Evolutionary conservation across 2,888 invertebrate species (phyloP).

Genomic region (Drosophila robusta): DNA sequence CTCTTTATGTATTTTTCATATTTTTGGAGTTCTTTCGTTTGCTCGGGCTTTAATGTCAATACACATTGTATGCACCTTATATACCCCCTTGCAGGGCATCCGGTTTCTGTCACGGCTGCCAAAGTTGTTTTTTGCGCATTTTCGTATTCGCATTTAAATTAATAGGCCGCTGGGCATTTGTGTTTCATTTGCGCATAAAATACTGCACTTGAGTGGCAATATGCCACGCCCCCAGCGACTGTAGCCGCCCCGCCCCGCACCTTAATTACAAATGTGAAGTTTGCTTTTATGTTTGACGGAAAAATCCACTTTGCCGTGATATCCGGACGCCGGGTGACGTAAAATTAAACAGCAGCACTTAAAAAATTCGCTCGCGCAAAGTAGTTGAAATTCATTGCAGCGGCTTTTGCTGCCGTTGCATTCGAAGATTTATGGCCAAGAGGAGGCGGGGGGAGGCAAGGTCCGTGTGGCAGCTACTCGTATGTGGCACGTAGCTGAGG

Average conservation of each 20-base stretch:
- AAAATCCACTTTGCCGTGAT: constrained; percentile 80
- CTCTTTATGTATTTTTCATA: no score
- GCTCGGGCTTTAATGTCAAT: no score
- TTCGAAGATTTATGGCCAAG: constrained; percentile 64
- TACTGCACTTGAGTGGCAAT: constrained; percentile 51
- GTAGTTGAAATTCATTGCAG: constrained; percentile 71
- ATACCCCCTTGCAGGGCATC: background rate
- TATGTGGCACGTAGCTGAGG: constrained; percentile 64
- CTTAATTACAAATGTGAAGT: constrained; percentile 65
- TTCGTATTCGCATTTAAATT: constrained; percentile 66
- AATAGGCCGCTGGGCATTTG: constrained; percentile 73
- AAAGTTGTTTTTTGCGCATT: constrained; percentile 31
- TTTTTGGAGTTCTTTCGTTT: no score
- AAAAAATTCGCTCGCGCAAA: constrained; percentile 61
- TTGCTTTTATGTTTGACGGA: constrained; percentile 77
- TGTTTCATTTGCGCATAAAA: constrained; percentile 74
- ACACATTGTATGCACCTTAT: background rate
- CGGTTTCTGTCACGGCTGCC: constrained; percentile 8
- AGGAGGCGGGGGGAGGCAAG: background rate
- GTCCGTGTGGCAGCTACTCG: constrained; percentile 21
- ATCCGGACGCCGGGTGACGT: constrained; percentile 61
- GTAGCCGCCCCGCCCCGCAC: constrained; percentile 4
- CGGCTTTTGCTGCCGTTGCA: constrained; percentile 40
- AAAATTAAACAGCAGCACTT: constrained; percentile 71
- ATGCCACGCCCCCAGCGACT: constrained; percentile 16